Conservation (phyloP, 1,140 invertebrate genomes). For the Drosophila nasuta region DNA sequence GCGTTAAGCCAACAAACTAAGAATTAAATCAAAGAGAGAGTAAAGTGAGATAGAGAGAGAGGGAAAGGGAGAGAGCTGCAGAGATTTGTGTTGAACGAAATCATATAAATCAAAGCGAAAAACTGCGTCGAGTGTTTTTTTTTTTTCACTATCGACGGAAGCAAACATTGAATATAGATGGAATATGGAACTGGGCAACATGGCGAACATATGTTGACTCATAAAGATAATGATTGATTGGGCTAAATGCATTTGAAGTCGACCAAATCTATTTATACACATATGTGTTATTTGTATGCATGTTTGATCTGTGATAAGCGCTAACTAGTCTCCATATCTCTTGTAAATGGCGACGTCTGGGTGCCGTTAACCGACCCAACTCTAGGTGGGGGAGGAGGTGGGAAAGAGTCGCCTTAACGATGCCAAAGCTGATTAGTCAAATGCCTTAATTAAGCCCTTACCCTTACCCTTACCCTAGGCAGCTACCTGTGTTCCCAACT, state of each 20-base stretch:
- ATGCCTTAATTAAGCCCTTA: constrained; percentile 69
- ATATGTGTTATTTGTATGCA: constrained; percentile 63
- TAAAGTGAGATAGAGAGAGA: background rate
- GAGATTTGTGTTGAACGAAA: constrained; percentile 30
- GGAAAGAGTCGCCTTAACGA: constrained; percentile 21
- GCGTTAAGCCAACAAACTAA: constrained; percentile 59
- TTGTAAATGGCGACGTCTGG: constrained; percentile 47
- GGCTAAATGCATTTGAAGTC: constrained; percentile 41
- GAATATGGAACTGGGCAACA: constrained; percentile 33
- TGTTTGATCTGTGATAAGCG: constrained; percentile 72
- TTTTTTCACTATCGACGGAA: constrained; percentile 42
- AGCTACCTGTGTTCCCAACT: constrained; percentile 53
- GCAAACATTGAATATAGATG: constrained; percentile 21
- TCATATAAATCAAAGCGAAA: constrained; percentile 69
- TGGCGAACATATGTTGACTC: constrained; percentile 64
- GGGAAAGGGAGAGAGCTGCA: constrained; percentile 7
- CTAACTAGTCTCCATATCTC: constrained; percentile 56
- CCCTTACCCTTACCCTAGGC: too few relatives aligned
- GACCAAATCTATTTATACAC: constrained; percentile 26
- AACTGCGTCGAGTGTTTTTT: constrained; percentile 52
- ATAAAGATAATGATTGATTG: constrained; percentile 81
- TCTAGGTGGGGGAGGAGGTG: background rate
- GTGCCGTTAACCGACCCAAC: background rate
- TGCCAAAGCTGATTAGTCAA: constrained; percentile 64
- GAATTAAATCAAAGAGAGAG: constrained; percentile 29